Conservation (phyloP, 64 coral and sea anemone genomes). For the Hydrozoanthus tunicans region DNA sequence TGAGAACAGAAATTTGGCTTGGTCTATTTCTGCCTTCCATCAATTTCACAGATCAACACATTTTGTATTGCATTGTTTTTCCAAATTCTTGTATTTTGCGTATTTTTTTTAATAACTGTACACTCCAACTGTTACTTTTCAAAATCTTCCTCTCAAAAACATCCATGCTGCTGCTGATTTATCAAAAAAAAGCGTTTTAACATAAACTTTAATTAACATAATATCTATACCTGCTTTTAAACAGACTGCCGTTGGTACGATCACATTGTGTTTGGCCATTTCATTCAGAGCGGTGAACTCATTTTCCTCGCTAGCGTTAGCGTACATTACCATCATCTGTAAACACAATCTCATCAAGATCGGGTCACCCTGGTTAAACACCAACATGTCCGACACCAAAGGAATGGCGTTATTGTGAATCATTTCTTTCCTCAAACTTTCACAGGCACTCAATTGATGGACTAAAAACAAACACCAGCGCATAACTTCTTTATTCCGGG, state of each 20-base stretch:
- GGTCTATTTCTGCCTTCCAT: too few species aligned
- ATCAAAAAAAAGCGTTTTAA: too few species aligned
- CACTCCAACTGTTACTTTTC: too few species aligned
- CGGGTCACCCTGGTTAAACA: conserved; percentile 79
- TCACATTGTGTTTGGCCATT: conserved; percentile 77
- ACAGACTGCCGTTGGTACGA: conserved; percentile 74
- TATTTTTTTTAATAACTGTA: too few species aligned
- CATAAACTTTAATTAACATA: too few species aligned
- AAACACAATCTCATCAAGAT: conserved; percentile 87
- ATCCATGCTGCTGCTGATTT: too few species aligned
- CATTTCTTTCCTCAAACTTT: conserved; percentile 55
- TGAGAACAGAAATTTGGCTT: too few species aligned
- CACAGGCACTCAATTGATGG: conserved; percentile 83
- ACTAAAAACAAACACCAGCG: conserved; percentile 73
- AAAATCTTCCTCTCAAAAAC: too few species aligned
- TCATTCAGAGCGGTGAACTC: conserved; percentile 77
- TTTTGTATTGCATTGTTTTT: too few species aligned
- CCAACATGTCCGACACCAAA: conserved; percentile 72
- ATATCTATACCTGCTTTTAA: conserved; percentile 71
- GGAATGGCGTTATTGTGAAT: conserved; percentile 62
- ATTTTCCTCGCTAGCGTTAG: conserved; percentile 75
- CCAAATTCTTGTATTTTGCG: too few species aligned
- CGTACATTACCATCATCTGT: conserved; percentile 91
- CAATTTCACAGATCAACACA: too few species aligned
- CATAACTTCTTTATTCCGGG: conserved; percentile 87